Evolutionary conservation across 2,113 vertebrate species (phyloP).

Genomic region (Lamprotornis superbus): DNA sequence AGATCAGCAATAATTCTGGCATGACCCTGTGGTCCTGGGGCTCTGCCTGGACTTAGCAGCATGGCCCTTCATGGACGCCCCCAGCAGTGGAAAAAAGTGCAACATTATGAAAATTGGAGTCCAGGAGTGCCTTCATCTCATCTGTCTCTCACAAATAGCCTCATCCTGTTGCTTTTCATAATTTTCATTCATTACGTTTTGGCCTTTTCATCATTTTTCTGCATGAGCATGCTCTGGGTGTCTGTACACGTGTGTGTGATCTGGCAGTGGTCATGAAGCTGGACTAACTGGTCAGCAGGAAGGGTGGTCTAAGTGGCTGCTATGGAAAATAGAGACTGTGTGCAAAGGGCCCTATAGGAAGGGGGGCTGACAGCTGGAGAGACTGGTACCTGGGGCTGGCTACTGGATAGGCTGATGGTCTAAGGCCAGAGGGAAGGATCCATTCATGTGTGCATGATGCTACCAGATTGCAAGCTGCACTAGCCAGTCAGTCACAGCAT

Average conservation of each 20-base stretch:
- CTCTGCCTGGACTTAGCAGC: not conserved
- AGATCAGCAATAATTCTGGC: not conserved
- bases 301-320: not conserved
- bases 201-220: not conserved
- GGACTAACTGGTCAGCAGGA: not conserved
- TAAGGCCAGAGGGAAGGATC: not conserved
- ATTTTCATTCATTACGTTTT: not conserved
- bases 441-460: not conserved
- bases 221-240: accelerated
- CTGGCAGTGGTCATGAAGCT: not conserved
- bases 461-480: not conserved
- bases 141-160: not conserved
- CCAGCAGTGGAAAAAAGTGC: not conserved
- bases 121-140: not conserved
- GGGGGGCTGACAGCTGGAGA: not conserved
- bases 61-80: accelerated
- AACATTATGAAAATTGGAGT: not conserved
- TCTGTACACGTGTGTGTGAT: not conserved
- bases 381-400: not conserved
- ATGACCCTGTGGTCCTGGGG: not conserved
- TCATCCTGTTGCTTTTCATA: not conserved
- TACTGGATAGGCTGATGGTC: not conserved
- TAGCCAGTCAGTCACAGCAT: accelerated
- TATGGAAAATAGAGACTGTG: not conserved
- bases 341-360: not conserved